These are phyloP conservation scores for Neolamprologus ventralis DNA, from an alignment of 2,113 vertebrate species.

Conservation along the genomic window DNA sequence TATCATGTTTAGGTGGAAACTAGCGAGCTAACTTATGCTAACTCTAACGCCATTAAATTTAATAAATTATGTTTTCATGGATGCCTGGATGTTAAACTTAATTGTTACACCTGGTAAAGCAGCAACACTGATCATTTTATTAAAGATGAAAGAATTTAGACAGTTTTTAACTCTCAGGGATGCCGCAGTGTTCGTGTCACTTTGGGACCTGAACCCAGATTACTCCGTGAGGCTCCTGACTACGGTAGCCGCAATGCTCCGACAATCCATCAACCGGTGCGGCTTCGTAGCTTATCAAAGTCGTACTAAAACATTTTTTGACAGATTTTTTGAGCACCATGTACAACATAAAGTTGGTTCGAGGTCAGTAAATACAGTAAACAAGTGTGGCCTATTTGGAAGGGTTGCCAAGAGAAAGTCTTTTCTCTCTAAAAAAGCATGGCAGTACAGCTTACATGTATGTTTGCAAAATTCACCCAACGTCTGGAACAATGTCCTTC, in stretches of 20 bases:
- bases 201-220: background rate
- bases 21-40: background rate
- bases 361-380: rapidly evolving
- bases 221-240: rapidly evolving
- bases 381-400: background rate
- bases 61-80: background rate
- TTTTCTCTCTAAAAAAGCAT: background rate
- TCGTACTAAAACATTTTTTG: background rate
- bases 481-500: background rate
- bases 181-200: rapidly evolving
- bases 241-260: rapidly evolving
- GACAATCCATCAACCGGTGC: background rate
- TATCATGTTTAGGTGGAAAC: rapidly evolving
- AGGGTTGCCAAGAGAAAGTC: background rate
- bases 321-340: background rate
- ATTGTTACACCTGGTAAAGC: background rate
- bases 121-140: background rate
- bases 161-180: background rate
- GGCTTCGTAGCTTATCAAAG: background rate
- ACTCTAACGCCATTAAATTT: background rate
- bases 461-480: background rate
- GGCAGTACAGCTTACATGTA: background rate
- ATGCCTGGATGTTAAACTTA: background rate
- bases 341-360: background rate
- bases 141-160: background rate